Base-by-base conservation (phyloP, 1,140 invertebrate species). In the Samia ricini region DNA sequence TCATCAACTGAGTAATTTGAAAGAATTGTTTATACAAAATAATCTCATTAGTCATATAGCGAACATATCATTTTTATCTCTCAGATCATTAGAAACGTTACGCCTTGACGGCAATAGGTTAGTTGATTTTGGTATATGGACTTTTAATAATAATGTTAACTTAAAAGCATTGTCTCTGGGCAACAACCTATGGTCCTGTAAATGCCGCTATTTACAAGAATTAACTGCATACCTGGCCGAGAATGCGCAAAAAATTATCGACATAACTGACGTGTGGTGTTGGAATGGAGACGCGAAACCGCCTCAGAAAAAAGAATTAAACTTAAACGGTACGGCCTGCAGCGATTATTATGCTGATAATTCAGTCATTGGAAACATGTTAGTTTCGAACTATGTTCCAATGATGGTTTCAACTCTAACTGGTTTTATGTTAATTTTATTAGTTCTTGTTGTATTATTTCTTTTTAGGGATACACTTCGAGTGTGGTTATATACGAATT, bases 181-280 rank as follows among this genome's bases (percentile, higher is more conserved):
- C 0, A 93, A 94, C 58, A 98, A 98, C 82, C 93, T 93, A 2
- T 98, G 97, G 97, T 96, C 95, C 24, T 98, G 97, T 79, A 94
- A 96, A 55, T 98, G 97, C 88, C 95, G 96, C 77, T 98, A 97
- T 83, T 91, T 98, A 51, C 96, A 97, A 82, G 95, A 96, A 61
- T 91, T 98, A 60, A 95, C 96, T 48, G 92, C 94, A 26, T 98
- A 97, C 94, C 93, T 97, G 33, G 93, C 93, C 6, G 95, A 97
- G 74, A 96, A 96, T 78, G 94, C 94, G 2, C 92, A 95, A 76
- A 96, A 96, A 85, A 94, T 97, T 24, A 90, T 95, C 51, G 96
- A 97, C 78, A 92, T 94, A 48, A 91, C 92, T 61, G 94, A 96
- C 67, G 93, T 97, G 18, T 95, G 94, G 91, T 97, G 96, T 88